Conservation (phyloP, 2,113 vertebrate genomes). For the Cygnus buccinator region DNA sequence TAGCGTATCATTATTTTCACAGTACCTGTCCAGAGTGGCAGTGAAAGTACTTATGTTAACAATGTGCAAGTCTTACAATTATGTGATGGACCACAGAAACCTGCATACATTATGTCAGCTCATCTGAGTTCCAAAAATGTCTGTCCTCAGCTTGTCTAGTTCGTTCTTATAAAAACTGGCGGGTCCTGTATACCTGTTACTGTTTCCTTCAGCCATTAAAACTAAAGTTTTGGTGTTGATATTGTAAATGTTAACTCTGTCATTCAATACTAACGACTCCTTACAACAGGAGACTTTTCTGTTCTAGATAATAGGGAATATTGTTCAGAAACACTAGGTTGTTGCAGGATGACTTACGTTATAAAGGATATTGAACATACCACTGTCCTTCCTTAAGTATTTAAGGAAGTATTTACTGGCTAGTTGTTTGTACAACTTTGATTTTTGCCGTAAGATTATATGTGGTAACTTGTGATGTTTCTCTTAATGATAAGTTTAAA, state of each 20-base stretch:
- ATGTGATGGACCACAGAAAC: neutral
- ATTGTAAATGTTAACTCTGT: neutral
- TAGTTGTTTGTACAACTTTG: neutral
- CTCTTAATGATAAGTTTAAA: neutral
- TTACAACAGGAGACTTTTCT: neutral
- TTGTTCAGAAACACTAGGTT: neutral
- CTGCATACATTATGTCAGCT: neutral
- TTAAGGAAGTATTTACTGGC: neutral
- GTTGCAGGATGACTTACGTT: neutral
- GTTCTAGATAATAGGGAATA: neutral
- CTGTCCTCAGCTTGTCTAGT: neutral
- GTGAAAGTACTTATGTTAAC: neutral
- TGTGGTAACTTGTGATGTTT: neutral
- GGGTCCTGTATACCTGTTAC: neutral
- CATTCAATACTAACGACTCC: neutral
- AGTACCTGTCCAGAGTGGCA: no score
- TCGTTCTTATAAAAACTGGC: neutral
- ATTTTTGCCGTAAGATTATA: neutral
- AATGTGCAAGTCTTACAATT: neutral
- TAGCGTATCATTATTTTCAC: neutral
- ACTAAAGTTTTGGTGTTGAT: neutral
- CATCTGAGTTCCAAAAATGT: neutral
- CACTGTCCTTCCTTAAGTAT: fast-evolving
- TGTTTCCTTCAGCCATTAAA: neutral
- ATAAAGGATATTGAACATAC: neutral